phyloP scores from a whole-genome alignment of 2,797 vertebrate genomes.

The Scyliorhinus canicula region DNA sequence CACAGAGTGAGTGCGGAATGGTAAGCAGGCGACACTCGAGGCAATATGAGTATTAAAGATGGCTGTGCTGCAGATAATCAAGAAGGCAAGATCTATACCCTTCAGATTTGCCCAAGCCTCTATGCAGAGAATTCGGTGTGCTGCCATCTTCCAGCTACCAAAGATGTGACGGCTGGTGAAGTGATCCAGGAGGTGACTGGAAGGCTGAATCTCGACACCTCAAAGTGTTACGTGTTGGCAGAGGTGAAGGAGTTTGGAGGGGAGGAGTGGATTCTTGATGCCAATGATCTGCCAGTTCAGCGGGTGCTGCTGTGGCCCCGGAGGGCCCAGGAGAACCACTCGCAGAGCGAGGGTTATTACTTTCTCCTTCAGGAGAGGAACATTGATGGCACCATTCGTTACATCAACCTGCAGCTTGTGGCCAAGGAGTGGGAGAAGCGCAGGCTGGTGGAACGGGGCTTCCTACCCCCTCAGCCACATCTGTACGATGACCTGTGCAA shows the following conservation, averaged over 20 bases:
- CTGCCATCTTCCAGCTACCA: slow-evolving; percentile 75
- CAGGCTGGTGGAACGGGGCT: slow-evolving; percentile 77
- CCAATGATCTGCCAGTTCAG: slow-evolving; percentile 83
- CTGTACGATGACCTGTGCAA: slow-evolving; percentile 91
- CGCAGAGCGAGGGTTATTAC: slow-evolving; percentile 80
- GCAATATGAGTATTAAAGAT: slow-evolving; percentile 94
- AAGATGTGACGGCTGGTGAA: slow-evolving; percentile 76
- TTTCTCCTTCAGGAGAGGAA: slow-evolving; percentile 87
- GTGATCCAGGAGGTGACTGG: slow-evolving; percentile 60
- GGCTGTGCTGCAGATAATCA: slow-evolving; percentile 63
- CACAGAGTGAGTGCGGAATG: slow-evolving; percentile 67
- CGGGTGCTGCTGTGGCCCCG: slow-evolving; percentile 90
- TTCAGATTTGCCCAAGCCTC: slow-evolving; percentile 85
- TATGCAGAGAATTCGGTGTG: slow-evolving; percentile 61
- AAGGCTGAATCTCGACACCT: slow-evolving; percentile 67
- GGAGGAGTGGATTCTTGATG: slow-evolving; percentile 93
- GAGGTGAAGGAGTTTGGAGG: slow-evolving; percentile 94
- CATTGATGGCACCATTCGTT: slow-evolving; percentile 78
- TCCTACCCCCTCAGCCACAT: slow-evolving; percentile 79
- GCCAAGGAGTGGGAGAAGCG: slow-evolving; percentile 67
- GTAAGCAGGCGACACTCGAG: slow-evolving; percentile 60
- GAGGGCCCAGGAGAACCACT: slow-evolving; percentile 82
- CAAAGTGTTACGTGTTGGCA: slow-evolving; percentile 77
- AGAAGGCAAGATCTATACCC: slow-evolving; percentile 69
- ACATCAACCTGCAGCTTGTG: slow-evolving; percentile 70